Base-by-base conservation (phyloP, 2,888 invertebrate genomes). In the Orthosia gothica region DNA sequence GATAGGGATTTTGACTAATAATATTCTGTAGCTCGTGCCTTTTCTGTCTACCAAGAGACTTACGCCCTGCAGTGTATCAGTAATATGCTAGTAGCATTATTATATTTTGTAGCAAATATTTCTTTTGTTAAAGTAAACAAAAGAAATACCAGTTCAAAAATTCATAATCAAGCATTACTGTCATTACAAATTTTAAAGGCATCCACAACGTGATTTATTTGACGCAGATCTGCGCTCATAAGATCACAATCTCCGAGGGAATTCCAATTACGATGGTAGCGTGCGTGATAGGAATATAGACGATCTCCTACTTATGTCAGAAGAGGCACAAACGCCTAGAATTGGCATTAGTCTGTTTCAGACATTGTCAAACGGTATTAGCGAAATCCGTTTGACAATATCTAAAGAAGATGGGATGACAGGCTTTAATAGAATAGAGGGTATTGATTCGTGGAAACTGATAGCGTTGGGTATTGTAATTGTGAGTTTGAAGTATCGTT, bases 211-310 rank as follows among this genome's bases (percentile, higher is more conserved):
- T 92, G 93, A 93, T 93, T 92, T 93, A 93, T 93, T 92, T 88
- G 89, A 91, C 90, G 88, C 89, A 89, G 88, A 92, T 93, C 91
- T 86, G 88, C 91, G 88, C 89, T 91, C 90, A 92, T 92, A 91
- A 92, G 92, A 94, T 93, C 93, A 92, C 91, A 92, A 93, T 93
- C 92, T 93, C 90, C 88, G 83, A 75, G 90, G 91, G 93, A 95
- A 95, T 95, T 94, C 93, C 94, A 95, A 95, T 95, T 94, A 94
- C 93, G 89, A 86, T 86, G 89, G 84, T 61, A 82, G 87, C 83
- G 90, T 88, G 90, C 93, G 94, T 94, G 94, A 89, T 87, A 77
- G 74, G 94, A 93, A 93, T 93, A 88, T 45, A 78, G 68, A 81
- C 32, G 26, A 47, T n/a, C 40, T 64, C 67, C 67, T 78, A 84